Evolutionary conservation across 2,888 invertebrate genomes (phyloP).

Genomic region (Asteroscopus sphinx): DNA sequence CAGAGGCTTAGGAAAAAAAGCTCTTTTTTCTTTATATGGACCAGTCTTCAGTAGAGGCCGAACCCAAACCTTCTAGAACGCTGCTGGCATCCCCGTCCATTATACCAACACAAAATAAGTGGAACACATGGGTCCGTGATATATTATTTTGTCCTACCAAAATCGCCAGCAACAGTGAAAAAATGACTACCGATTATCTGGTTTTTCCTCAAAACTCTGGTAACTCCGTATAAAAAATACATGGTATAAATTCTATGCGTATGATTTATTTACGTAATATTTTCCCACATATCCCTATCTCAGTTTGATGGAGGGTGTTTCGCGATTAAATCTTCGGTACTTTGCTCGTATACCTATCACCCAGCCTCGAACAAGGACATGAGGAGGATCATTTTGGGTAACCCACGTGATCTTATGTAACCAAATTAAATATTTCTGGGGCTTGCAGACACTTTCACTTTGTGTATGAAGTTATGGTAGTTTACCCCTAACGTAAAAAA

Average conservation of each 20-base stretch:
- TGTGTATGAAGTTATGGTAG: conserved; percentile 1
- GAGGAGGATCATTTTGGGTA: conserved; percentile 18
- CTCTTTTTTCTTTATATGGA: no score
- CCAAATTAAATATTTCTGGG: conserved; percentile 39
- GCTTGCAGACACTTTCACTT: conserved; percentile 8
- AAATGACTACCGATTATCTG: conserved; percentile 21
- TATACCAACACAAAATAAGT: no score
- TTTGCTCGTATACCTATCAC: conserved; percentile 27
- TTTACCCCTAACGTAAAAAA: no score
- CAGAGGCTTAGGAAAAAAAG: no score
- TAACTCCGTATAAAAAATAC: conserved; percentile 27
- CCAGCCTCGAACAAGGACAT: conserved; percentile 5
- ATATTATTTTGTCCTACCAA: no score
- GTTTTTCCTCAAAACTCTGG: conserved; percentile 1
- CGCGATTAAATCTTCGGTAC: conserved; percentile 45
- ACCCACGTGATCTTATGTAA: conserved; percentile 27
- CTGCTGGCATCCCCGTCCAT: no score
- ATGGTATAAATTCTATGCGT: conserved; percentile 28
- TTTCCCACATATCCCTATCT: conserved; percentile 30
- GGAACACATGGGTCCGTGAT: no score
- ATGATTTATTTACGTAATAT: conserved; percentile 43
- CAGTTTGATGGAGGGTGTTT: conserved; percentile 38
- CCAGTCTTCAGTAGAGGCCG: no score
- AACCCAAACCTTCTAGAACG: no score
- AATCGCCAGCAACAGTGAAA: not conserved